A percentile compares a stretch with the other conserved stretches of the same genome.
phyloP scores from a whole-genome alignment of 2,797 vertebrate species.

The Novumbra hubbsi region DNA sequence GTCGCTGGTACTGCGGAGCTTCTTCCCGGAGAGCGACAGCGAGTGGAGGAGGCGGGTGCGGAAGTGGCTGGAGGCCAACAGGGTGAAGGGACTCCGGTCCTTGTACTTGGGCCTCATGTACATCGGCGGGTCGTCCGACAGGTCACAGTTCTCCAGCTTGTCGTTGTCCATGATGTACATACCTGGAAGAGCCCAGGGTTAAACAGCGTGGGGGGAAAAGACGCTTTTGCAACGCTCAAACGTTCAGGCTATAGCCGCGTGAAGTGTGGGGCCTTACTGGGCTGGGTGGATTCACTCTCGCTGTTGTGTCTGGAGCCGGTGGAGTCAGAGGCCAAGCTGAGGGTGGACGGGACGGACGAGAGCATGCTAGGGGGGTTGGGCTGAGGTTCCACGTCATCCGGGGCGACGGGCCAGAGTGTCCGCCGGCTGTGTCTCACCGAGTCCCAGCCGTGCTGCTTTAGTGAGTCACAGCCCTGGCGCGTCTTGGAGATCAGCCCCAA shows the following conservation, averaged over 20 bases:
- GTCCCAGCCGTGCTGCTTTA: slow-evolving; percentile 83
- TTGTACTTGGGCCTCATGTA: slow-evolving; percentile 76
- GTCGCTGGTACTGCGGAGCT: slow-evolving; percentile 75
- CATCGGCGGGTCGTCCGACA: slow-evolving; percentile 76
- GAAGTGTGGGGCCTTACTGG: slow-evolving; percentile 70
- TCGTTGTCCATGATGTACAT: slow-evolving; percentile 83
- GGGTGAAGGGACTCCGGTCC: slow-evolving; percentile 78
- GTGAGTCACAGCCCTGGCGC: slow-evolving; percentile 82
- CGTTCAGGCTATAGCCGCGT: not conserved
- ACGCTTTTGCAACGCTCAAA: too few species aligned
- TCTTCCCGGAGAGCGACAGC: slow-evolving; percentile 81
- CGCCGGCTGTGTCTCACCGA: slow-evolving; percentile 81
- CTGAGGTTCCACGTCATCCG: slow-evolving; percentile 79
- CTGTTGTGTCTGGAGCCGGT: slow-evolving; percentile 84
- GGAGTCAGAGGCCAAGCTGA: slow-evolving; percentile 84
- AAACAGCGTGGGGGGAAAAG: too few species aligned
- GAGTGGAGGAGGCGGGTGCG: slow-evolving; percentile 82
- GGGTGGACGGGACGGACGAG: slow-evolving; percentile 80
- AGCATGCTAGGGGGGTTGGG: slow-evolving; percentile 72
- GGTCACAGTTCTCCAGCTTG: slow-evolving; percentile 74
- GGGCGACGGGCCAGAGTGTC: slow-evolving; percentile 82
- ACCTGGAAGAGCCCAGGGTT: slow-evolving; percentile 58
- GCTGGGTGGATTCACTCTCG: slow-evolving; percentile 81
- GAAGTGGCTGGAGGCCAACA: slow-evolving; percentile 78
- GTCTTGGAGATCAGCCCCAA: slow-evolving; percentile 84